A percentile compares a stretch with the other conserved stretches of the same genome.
Evolutionary conservation across 2,797 vertebrate genomes (phyloP).

Genomic region (Pseudochirops corinnae): DNA sequence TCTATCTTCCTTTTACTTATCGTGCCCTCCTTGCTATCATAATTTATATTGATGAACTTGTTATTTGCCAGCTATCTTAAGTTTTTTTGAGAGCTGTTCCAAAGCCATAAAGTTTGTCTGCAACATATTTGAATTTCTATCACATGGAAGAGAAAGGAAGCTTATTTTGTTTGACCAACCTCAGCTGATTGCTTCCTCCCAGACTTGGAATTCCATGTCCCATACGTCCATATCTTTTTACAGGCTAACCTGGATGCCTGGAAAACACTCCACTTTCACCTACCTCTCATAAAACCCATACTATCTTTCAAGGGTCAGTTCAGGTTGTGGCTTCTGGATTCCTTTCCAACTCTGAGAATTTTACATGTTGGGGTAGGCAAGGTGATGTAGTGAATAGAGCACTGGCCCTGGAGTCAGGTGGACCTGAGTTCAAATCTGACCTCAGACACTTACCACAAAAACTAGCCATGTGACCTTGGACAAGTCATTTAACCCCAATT

Average conservation of each 20-base stretch:
- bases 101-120: neutral
- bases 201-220: neutral
- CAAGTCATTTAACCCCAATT: too few species aligned
- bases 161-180: neutral
- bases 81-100: neutral
- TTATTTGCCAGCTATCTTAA: neutral
- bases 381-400: too few species aligned
- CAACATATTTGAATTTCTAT: neutral
- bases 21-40: neutral
- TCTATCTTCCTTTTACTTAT: neutral
- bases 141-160: neutral
- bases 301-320: neutral
- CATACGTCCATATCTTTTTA: neutral
- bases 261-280: neutral
- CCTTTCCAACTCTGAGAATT: neutral
- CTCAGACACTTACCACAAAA: too few species aligned
- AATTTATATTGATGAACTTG: neutral
- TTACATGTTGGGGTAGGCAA: too few species aligned
- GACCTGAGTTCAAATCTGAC: too few species aligned
- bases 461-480: too few species aligned
- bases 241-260: neutral
- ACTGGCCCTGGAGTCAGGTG: too few species aligned
- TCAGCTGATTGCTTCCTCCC: neutral
- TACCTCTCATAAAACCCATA: neutral
- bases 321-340: neutral